phyloP scores from a whole-genome alignment of 2,888 invertebrate genomes.

The Pollenia labialis region DNA sequence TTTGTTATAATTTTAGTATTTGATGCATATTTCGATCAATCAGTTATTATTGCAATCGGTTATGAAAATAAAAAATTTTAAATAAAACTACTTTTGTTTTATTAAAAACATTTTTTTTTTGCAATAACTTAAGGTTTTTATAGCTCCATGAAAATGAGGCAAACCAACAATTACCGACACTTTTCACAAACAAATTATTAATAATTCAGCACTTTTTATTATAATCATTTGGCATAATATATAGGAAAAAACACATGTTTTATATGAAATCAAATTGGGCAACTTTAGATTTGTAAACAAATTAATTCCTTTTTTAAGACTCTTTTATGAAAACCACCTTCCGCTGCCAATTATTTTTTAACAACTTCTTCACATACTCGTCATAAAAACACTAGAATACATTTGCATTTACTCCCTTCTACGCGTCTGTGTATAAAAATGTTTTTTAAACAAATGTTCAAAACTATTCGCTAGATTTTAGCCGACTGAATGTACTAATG shows the following conservation, averaged over 20 bases:
- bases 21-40: no score
- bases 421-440: slow-evolving; percentile 4
- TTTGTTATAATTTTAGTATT: no score
- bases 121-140: background rate
- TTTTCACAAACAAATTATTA: slow-evolving; percentile 7
- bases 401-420: slow-evolving; percentile 10
- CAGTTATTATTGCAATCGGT: background rate
- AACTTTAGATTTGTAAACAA: slow-evolving; percentile 47
- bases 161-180: background rate
- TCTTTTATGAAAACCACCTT: background rate
- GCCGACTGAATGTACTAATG: slow-evolving; percentile 36
- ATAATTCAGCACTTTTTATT: slow-evolving; percentile 21
- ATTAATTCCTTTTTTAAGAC: background rate
- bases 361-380: slow-evolving; percentile 23
- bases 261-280: background rate
- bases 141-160: background rate
- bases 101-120: background rate
- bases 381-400: slow-evolving; percentile 5
- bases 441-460: slow-evolving; percentile 25
- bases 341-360: background rate
- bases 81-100: background rate
- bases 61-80: background rate
- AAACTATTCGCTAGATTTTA: slow-evolving; percentile 48
- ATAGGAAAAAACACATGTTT: background rate
- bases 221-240: background rate